These are phyloP conservation scores for Andrena haemorrhoa DNA, from an alignment of 2,888 invertebrate genomes.

Conservation along the genomic window DNA sequence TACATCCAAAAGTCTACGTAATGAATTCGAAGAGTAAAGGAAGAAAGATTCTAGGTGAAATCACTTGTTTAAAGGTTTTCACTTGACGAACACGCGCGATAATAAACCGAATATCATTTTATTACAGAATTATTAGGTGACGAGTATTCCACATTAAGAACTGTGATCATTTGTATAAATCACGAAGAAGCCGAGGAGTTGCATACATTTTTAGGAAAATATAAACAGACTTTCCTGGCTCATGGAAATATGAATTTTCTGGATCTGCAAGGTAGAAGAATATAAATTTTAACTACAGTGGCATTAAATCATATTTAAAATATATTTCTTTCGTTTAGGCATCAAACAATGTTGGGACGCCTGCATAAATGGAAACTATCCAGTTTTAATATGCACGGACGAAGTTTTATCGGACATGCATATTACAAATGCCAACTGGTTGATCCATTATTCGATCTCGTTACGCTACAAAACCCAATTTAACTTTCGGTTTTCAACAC, in stretches of 20 bases:
- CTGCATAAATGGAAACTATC: slow-evolving; percentile 84
- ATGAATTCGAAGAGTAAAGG: slow-evolving; percentile 85
- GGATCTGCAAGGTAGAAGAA: slow-evolving; percentile 68
- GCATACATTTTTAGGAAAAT: slow-evolving; percentile 79
- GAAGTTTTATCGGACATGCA: slow-evolving; percentile 87
- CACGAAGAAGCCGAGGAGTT: slow-evolving; percentile 86
- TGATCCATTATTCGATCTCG: slow-evolving; percentile 91
- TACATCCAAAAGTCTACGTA: slow-evolving; percentile 85
- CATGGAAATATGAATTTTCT: slow-evolving; percentile 77
- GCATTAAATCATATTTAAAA: slow-evolving; percentile 1
- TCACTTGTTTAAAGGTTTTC: slow-evolving; percentile 9
- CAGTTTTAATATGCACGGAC: slow-evolving; percentile 90
- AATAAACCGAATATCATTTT: slow-evolving; percentile 14
- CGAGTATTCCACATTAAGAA: slow-evolving; percentile 85
- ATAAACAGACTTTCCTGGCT: slow-evolving; percentile 75
- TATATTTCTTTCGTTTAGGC: slow-evolving; percentile 69
- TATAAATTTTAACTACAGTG: background rate
- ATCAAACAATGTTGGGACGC: slow-evolving; percentile 84
- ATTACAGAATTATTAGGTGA: slow-evolving; percentile 85
- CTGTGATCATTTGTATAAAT: slow-evolving; percentile 88
- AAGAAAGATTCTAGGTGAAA: slow-evolving; percentile 82
- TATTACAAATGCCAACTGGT: slow-evolving; percentile 88
- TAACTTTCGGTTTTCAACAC: slow-evolving; percentile 89
- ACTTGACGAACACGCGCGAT: background rate
- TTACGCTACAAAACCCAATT: slow-evolving; percentile 88